These are phyloP conservation scores for Chiloscyllium punctatum DNA, from an alignment of 2,797 vertebrate species.

Conservation along the genomic window DNA sequence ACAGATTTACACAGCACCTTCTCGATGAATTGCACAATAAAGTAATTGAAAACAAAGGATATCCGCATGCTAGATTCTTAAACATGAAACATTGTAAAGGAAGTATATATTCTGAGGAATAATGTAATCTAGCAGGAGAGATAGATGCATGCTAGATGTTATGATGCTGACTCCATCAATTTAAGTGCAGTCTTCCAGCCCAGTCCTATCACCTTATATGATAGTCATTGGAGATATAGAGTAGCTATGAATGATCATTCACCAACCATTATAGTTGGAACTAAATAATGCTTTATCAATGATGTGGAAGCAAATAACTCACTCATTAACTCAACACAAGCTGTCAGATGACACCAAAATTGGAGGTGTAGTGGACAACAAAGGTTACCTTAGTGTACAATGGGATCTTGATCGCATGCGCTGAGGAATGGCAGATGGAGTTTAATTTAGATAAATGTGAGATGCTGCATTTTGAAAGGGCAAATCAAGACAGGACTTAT, in stretches of 20 bases:
- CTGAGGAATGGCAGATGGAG: too few species aligned
- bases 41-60: constrained; percentile 50
- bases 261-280: not conserved
- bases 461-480: too few species aligned
- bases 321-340: not conserved
- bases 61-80: constrained; percentile 50
- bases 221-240: not conserved
- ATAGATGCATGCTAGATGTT: not conserved
- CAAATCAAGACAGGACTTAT: too few species aligned
- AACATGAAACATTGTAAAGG: constrained; percentile 43
- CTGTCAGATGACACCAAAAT: too few species aligned
- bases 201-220: not conserved
- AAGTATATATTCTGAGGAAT: constrained; percentile 16
- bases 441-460: too few species aligned
- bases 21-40: constrained; percentile 54
- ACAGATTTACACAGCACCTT: too few species aligned
- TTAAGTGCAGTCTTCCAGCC: not conserved
- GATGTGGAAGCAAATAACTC: not conserved
- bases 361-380: too few species aligned
- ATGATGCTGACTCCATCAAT: not conserved
- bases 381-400: too few species aligned
- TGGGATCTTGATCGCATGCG: too few species aligned
- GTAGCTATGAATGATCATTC: not conserved
- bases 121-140: not conserved
- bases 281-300: not conserved